phyloP scores from a whole-genome alignment of 2,113 vertebrate species.

The Urocolius indicus region DNA sequence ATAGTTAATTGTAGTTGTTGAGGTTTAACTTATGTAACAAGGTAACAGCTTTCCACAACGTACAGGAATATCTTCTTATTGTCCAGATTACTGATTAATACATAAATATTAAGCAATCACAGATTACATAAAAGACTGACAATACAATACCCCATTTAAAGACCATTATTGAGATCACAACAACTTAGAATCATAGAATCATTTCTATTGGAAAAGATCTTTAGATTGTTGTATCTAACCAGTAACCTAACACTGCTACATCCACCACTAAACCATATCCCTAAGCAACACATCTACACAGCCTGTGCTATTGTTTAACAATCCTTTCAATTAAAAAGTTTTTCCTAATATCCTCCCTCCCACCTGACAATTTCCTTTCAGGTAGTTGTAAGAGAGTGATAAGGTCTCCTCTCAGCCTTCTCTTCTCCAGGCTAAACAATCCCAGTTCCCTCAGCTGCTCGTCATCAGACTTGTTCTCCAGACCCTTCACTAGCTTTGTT shows the following conservation, averaged over 20 bases:
- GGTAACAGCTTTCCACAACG: background rate
- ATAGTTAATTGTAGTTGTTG: background rate
- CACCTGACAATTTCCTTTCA: background rate
- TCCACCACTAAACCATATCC: background rate
- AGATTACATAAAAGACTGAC: background rate
- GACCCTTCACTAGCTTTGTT: background rate
- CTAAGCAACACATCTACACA: rapidly evolving
- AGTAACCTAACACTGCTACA: background rate
- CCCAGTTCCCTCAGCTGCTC: rapidly evolving
- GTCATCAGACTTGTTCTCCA: background rate
- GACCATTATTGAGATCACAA: background rate
- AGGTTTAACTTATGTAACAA: background rate
- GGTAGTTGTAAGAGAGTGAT: rapidly evolving
- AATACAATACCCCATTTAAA: background rate
- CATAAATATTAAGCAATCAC: background rate
- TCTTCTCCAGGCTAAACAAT: background rate
- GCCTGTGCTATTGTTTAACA: background rate
- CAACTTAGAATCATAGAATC: background rate
- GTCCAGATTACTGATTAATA: background rate
- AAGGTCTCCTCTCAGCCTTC: background rate
- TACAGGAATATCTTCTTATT: background rate
- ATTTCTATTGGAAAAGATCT: background rate
- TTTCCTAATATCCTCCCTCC: background rate
- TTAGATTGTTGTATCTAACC: rapidly evolving
- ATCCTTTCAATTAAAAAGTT: background rate